Evolutionary conservation across 2,888 invertebrate species (phyloP).

Genomic region (Merodon equestris): DNA sequence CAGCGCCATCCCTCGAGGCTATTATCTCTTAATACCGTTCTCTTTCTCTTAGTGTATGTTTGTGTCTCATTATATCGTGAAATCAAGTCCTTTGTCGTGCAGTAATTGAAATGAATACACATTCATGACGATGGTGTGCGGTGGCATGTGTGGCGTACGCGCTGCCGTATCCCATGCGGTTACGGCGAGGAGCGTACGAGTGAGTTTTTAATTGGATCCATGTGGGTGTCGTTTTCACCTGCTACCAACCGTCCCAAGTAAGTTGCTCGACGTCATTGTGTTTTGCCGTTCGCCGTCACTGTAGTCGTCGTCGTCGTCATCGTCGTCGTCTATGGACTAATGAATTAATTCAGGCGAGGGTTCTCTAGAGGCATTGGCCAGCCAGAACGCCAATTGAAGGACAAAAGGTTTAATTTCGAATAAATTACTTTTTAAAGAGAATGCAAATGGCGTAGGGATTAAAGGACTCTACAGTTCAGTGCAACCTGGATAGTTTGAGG

Average conservation of each 20-base stretch:
- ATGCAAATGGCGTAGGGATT: conserved; percentile 37
- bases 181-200: conserved; percentile 1
- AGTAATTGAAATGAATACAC: conserved; percentile 61
- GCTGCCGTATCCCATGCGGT: neutral
- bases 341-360: conserved; percentile 61
- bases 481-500: conserved; percentile 5
- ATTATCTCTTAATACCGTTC: conserved; percentile 57
- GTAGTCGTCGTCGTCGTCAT: neutral
- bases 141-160: no score
- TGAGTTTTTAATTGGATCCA: conserved; percentile 63
- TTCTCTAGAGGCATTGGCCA: conserved; percentile 42
- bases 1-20: conserved; percentile 58
- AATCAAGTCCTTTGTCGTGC: conserved; percentile 62
- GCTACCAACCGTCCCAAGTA: conserved; percentile 6
- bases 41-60: conserved; percentile 14
- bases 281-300: neutral
- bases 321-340: conserved; percentile 37
- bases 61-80: conserved; percentile 65
- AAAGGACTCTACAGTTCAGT: conserved; percentile 9
- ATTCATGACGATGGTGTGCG: neutral
- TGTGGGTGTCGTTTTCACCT: conserved; percentile 37
- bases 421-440: conserved; percentile 64
- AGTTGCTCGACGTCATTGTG: neutral
- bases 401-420: conserved; percentile 66
- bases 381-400: conserved; percentile 39